Conservation (phyloP, 2,113 vertebrate species). For the Bothrops jararaca region DNA sequence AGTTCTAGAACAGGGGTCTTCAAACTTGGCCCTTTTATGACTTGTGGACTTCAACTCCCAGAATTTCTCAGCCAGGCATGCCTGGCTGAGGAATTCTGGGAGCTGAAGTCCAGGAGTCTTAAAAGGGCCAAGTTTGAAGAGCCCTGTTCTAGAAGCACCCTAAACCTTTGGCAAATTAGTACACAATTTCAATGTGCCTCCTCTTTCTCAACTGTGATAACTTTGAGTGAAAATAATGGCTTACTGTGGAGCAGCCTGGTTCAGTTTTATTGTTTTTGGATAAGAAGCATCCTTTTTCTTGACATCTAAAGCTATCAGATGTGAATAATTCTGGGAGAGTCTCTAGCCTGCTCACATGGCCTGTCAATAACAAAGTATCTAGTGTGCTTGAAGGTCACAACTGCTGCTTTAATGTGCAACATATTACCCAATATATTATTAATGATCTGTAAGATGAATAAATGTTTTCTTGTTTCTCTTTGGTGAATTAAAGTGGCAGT, state of each 20-base stretch:
- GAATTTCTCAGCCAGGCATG: too few relatives aligned
- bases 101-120: too few relatives aligned
- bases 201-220: slow-evolving; percentile 3
- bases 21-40: too few relatives aligned
- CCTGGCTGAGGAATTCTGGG: too few relatives aligned
- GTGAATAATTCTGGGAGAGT: not conserved
- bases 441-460: slow-evolving; percentile 6
- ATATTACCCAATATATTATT: slow-evolving; percentile 12
- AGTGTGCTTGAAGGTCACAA: slow-evolving; percentile 25
- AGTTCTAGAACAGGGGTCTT: not conserved
- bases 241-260: not conserved
- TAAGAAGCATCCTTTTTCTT: not conserved
- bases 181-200: not conserved
- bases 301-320: not conserved
- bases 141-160: not conserved
- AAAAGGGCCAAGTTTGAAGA: too few relatives aligned
- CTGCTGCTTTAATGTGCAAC: slow-evolving; percentile 5
- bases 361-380: slow-evolving; percentile 10
- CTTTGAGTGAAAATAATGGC: not conserved
- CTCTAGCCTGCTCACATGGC: not conserved
- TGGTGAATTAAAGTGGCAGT: not conserved
- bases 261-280: slow-evolving; percentile 5
- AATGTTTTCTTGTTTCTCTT: not conserved
- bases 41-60: too few relatives aligned
- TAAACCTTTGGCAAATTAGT: not conserved